Conservation (phyloP, 2,113 vertebrate species). For the Oncorhynchus kisutch region DNA sequence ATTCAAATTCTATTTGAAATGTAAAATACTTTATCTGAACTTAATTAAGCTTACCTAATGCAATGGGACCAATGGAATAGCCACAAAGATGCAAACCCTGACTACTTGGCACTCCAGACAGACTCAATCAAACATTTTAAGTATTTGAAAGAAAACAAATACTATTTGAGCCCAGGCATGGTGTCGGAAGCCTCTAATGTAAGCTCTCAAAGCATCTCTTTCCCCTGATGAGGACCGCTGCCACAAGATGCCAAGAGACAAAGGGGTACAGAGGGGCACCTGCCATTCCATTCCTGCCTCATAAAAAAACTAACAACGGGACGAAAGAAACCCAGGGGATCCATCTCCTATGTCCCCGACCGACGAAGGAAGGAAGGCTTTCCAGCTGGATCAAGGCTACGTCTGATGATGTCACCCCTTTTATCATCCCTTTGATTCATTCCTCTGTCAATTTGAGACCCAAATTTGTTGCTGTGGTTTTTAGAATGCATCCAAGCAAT, state of each 20-base stretch:
- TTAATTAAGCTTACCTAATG: no score
- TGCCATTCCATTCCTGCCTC: constrained; percentile 13
- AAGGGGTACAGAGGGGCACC: background rate
- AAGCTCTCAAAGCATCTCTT: constrained; percentile 27
- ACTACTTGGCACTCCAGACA: no score
- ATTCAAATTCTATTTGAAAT: no score
- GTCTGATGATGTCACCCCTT: constrained; percentile 63
- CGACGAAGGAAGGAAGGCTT: constrained; percentile 17
- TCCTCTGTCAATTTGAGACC: constrained; percentile 60
- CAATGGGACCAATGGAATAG: no score
- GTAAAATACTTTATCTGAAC: no score
- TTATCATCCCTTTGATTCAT: constrained; percentile 70
- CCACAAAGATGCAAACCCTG: no score
- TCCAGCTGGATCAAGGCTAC: constrained; percentile 40
- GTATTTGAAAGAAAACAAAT: no score
- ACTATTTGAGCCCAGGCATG: no score
- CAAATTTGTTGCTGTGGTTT: constrained; percentile 65
- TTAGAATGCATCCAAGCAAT: constrained; percentile 64
- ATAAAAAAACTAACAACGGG: constrained; percentile 23
- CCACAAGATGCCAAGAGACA: constrained; percentile 8
- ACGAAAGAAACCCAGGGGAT: constrained; percentile 22
- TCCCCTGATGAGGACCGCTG: constrained; percentile 10
- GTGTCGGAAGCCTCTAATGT: no score
- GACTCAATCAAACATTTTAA: no score
- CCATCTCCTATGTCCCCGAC: constrained; percentile 21